Evolutionary conservation across 2,888 invertebrate genomes (phyloP).

Genomic region (Drosophila paramelanica): DNA sequence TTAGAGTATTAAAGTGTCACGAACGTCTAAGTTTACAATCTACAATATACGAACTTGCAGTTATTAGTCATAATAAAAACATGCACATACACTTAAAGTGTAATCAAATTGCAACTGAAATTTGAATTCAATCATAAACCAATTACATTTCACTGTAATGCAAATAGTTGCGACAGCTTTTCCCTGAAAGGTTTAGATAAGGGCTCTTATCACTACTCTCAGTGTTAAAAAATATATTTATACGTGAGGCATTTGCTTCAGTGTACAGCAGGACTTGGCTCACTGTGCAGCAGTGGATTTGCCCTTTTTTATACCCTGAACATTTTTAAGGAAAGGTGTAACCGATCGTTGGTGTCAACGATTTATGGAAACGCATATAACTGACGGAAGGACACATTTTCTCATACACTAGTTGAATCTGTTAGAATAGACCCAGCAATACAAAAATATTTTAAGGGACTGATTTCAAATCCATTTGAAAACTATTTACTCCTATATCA

Average conservation of each 20-base stretch:
- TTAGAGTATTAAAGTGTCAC: conserved; percentile 1
- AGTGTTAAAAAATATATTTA: neutral
- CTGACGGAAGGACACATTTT: no score
- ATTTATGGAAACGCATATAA: no score
- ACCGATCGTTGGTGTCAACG: no score
- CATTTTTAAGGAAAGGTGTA: no score
- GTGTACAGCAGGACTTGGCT: conserved; percentile 21
- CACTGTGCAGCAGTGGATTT: conserved; percentile 36
- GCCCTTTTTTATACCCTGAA: no score
- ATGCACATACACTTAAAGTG: neutral
- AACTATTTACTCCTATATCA: no score
- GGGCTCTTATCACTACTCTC: neutral
- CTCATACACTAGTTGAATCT: no score
- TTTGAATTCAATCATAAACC: conserved; percentile 6
- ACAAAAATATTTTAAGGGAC: no score
- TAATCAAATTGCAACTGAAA: conserved; percentile 7
- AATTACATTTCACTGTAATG: conserved; percentile 3
- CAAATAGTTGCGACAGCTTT: neutral
- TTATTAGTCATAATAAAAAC: conserved; percentile 10
- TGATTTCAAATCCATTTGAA: no score
- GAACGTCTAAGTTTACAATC: conserved; percentile 2
- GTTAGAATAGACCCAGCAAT: no score
- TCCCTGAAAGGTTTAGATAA: neutral
- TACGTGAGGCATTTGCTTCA: neutral
- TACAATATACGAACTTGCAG: neutral